Base-by-base conservation (phyloP, 2,888 invertebrate species). In the Epistrophella euchroma region DNA sequence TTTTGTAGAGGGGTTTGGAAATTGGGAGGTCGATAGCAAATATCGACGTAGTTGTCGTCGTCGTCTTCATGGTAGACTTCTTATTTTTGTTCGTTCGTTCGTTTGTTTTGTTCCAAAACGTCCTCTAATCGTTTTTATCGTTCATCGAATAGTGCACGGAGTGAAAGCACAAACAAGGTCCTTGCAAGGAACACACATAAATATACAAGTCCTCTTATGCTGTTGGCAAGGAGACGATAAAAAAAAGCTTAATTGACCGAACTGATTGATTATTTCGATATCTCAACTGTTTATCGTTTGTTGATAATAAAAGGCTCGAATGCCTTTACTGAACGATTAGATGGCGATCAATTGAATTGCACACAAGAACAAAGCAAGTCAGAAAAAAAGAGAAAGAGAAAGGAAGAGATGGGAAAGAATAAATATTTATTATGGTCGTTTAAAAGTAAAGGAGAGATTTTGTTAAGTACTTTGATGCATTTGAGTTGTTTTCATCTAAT, bases 211-310 rank as follows among this genome's bases (percentile, higher is more conserved):
- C 9, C 32, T 32, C 19, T n/a, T n/a, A n/a, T 1, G 45, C 7
- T 52, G 52, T 32, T 45, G 66, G 32, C 66, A 43, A 7, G 6
- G 19, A 22, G n/a, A 37, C 17, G 62, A 22, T 3, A 15, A 35
- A 66, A 75, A 86, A 79, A 75, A 75, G 73, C 81, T 81, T 88
- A 88, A 88, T 88, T 88, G 88, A 88, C 75, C 86, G 78, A 88
- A 78, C 74, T 88, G 88, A 88, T 88, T 86, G 86, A 88, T 88
- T 88, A 86, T 87, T 66, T 87, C 87, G 87, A 87, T 87, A 87
- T 83, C 87, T 87, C 73, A 87, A 87, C 75, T 87, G 83, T 87
- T 83, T 87, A 83, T 87, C 87, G 87, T 87, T 86, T 87, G 83
- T 87, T 87, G 87, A 87, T 83, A 87, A 87, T 87, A 83, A 83